Percentiles rank a stretch among this genome's conserved stretches.
Evolutionary conservation across 1,140 invertebrate species (phyloP).

Genomic region (Anastatus disparis): DNA sequence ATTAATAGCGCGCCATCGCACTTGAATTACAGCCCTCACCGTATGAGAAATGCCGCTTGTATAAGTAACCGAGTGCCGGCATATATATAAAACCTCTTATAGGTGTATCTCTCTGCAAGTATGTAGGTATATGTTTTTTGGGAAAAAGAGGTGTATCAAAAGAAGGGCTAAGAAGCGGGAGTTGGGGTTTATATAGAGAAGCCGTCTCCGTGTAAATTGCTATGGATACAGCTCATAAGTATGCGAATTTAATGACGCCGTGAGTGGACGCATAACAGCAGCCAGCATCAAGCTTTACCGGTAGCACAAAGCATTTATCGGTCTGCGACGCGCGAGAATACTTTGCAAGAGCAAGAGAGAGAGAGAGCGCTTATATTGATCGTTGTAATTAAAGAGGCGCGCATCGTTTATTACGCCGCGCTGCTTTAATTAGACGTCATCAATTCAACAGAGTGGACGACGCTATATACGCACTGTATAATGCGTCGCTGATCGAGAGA

Average conservation of each 20-base stretch:
- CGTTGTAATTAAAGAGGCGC: constrained; percentile 61
- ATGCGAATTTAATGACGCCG: constrained; percentile 22
- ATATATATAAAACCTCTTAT: too few relatives aligned
- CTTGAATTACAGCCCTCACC: constrained; percentile 13
- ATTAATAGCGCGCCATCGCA: constrained; percentile 11
- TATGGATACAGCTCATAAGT: constrained; percentile 3
- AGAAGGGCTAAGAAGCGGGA: too few relatives aligned
- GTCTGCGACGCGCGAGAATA: constrained; percentile 44
- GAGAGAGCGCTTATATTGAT: constrained; percentile 58
- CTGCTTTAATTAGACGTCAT: constrained; percentile 64
- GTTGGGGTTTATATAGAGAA: too few relatives aligned
- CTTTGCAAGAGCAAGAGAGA: not conserved
- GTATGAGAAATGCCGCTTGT: not conserved
- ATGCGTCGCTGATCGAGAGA: too few relatives aligned
- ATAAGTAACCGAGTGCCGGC: too few relatives aligned
- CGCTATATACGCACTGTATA: too few relatives aligned
- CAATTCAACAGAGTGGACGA: constrained; percentile 55
- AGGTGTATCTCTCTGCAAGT: too few relatives aligned
- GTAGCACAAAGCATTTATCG: constrained; percentile 65
- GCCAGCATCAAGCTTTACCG: too few relatives aligned
- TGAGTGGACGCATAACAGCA: too few relatives aligned
- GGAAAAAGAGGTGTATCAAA: too few relatives aligned
- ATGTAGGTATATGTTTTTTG: too few relatives aligned
- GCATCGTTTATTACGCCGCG: constrained; percentile 62
- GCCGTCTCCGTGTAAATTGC: constrained; percentile 6